Conservation (phyloP, 2,888 invertebrate species). For the Tigriopus californicus region DNA sequence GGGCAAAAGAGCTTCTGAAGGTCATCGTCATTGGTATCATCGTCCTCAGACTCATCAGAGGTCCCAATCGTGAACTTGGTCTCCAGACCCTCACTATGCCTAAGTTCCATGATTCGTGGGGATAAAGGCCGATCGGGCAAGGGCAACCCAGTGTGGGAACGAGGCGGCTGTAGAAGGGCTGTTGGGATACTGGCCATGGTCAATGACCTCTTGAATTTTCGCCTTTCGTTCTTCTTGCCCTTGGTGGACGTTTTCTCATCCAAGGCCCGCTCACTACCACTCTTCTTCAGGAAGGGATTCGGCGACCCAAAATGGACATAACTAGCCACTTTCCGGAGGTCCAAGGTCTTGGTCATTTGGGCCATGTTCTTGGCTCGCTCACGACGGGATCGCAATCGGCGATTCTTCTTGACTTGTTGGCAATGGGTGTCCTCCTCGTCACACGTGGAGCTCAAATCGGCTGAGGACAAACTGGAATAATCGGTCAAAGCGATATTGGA, state of each 20-base stretch:
- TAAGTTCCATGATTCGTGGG: background rate
- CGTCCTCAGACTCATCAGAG: background rate
- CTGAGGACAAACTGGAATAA: background rate
- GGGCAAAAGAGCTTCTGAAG: background rate
- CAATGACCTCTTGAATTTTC: background rate
- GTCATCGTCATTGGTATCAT: background rate
- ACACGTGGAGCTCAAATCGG: background rate
- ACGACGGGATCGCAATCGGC: background rate
- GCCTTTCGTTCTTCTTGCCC: background rate
- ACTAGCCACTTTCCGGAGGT: background rate
- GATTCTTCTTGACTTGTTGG: background rate
- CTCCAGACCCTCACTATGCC: background rate
- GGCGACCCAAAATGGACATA: background rate
- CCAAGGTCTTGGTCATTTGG: background rate
- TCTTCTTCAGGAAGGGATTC: background rate
- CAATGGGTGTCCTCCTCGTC: background rate
- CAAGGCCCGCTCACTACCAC: background rate
- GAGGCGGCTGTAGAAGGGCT: background rate
- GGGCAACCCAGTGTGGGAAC: background rate
- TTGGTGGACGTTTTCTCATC: background rate
- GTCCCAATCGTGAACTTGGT: background rate
- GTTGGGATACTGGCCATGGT: background rate
- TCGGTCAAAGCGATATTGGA: conserved; percentile 2
- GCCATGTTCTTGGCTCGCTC: background rate
- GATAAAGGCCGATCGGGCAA: too few relatives aligned